phyloP scores from a whole-genome alignment of 30 jellyfish, hydroid and myxozoan species.

The Aurelia sp. region DNA sequence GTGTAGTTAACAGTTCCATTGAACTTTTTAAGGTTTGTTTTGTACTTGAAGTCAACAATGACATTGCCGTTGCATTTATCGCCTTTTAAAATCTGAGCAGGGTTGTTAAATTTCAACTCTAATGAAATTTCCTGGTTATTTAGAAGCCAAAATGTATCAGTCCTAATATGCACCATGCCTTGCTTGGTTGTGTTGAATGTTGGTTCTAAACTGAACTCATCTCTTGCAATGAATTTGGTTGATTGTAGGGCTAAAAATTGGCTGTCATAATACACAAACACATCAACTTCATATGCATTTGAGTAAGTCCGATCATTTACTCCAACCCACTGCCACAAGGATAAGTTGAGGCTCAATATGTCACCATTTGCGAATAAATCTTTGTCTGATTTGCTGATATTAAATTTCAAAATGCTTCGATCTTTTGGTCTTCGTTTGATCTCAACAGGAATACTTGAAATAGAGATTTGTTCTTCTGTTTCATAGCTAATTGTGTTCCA shows the following conservation, averaged over 20 bases:
- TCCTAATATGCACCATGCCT: conserved; percentile 11
- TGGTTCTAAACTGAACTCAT: conserved; percentile 2
- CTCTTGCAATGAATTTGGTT: background rate
- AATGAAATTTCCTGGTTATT: conserved; percentile 2
- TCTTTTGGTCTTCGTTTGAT: too few species aligned
- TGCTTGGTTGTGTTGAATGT: conserved; percentile 3
- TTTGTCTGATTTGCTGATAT: background rate
- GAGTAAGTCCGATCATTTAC: conserved; percentile 1
- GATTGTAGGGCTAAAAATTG: conserved; percentile 28
- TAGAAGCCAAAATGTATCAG: conserved; percentile 20
- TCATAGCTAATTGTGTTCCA: too few species aligned
- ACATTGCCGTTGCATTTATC: conserved; percentile 4
- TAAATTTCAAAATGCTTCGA: too few species aligned
- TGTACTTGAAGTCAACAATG: conserved; percentile 14
- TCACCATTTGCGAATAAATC: conserved; percentile 19
- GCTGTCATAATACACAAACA: conserved; percentile 34
- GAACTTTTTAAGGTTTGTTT: conserved; percentile 4
- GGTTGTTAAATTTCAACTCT: conserved; percentile 9
- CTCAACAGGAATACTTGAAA: too few species aligned
- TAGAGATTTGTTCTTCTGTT: too few species aligned
- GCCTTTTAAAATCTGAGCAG: background rate
- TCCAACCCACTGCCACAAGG: conserved; percentile 35
- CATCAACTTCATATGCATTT: conserved; percentile 47
- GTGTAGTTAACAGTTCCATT: conserved; percentile 1
- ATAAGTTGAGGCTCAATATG: background rate